Base-by-base conservation (phyloP, 2,797 vertebrate species). In the Pygocentrus nattereri region DNA sequence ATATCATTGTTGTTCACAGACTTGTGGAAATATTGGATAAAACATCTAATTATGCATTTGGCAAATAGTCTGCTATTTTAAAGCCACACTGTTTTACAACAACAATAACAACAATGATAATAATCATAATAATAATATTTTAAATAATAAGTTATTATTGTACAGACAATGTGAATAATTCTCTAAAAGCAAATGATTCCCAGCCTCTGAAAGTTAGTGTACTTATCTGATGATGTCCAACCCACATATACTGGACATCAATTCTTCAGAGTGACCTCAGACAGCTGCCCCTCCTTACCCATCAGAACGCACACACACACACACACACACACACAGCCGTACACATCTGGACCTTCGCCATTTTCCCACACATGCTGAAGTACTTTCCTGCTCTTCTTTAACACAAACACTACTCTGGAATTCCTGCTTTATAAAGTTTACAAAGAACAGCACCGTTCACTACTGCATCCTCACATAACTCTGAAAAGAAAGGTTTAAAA, bases 281-380 rank as follows among this genome's bases (percentile, higher is more conserved):
- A 65, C 71, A 64, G 23, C 69, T 62, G 41, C 41, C 25, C 27
- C 30, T 79, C 25, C 10, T 54, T 67, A 77, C 31, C n/a, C n/a
- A n/a, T n/a, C n/a, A n/a, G n/a, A n/a, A 68, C 62, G 75, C 34
- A 70, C 67, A 84, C 34, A 47, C 41, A 67, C 8, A 50, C 73
- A 80, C 64, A 75, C 61, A 82, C 50, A 82, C 41, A 54, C 50
- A 59, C 13, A 58, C 73, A 80, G 12, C 25, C 7, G 8, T 65
- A 81, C 62, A 85, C 50, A 78, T 83, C 70, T 87, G 85, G 83
- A 78, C 31, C 25, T 16, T 30, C 54, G 74, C 85, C 85, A 82
- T 81, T 85, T 87, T 87, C 85, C 85, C 85, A 87, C 85, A 87
- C 85, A 87, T 87, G 75, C 75, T 76, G 80, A 87, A 87, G 65